Evolutionary conservation across 2,113 vertebrate genomes (phyloP).

Genomic region (Stictonetta naevosa): DNA sequence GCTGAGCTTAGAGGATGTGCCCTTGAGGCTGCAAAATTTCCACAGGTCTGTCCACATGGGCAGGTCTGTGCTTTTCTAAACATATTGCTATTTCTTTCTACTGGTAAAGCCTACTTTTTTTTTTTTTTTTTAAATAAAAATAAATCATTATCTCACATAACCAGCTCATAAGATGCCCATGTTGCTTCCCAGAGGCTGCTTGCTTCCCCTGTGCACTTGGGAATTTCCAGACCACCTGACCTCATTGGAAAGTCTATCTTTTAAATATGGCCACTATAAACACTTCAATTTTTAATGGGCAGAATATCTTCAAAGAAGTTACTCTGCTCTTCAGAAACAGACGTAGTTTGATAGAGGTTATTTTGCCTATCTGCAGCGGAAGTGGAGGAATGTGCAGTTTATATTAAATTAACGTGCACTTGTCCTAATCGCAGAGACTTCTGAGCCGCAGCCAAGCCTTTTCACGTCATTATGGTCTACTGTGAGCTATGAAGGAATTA

Average conservation of each 20-base stretch:
- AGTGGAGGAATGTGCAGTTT: slow-evolving; percentile 65
- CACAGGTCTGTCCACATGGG: not conserved
- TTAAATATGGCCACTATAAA: not conserved
- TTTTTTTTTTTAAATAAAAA: not conserved
- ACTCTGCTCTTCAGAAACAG: not conserved
- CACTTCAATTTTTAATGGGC: not conserved
- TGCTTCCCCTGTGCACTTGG: not conserved
- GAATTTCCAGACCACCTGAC: slow-evolving; percentile 26
- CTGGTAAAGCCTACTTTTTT: not conserved
- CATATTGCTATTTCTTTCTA: not conserved
- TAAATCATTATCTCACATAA: not conserved
- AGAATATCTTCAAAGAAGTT: not conserved
- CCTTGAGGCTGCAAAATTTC: not conserved
- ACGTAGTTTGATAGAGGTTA: not conserved
- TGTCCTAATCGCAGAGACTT: not conserved
- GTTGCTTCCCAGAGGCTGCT: not conserved
- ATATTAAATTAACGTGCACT: not conserved
- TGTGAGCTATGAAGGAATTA: not conserved
- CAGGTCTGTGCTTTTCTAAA: not conserved
- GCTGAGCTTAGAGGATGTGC: not conserved
- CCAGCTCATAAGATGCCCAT: fast-evolving
- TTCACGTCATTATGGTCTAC: not conserved
- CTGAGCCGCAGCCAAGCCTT: slow-evolving; percentile 2
- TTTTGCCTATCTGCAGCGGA: slow-evolving; percentile 59
- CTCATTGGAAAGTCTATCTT: not conserved